Percentiles rank a stretch among this genome's conserved stretches.
Evolutionary conservation across 23 tunicate genomes (phyloP).

Genomic region (Trididemnum miniatum): DNA sequence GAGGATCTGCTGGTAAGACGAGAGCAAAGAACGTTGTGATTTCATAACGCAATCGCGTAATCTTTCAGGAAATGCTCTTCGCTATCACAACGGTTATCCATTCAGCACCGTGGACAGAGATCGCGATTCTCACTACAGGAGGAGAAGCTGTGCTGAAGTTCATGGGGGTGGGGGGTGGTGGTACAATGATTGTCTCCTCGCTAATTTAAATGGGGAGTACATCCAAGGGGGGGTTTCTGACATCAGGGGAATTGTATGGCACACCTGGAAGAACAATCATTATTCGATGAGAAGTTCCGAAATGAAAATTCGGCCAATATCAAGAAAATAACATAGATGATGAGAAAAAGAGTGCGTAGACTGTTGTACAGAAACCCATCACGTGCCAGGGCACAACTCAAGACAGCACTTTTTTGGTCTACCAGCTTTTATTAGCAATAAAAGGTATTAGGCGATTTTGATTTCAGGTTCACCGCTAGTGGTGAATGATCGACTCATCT

Average conservation of each 20-base stretch:
- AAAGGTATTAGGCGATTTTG: no score
- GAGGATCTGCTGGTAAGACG: conserved; percentile 4
- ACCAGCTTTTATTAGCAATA: no score
- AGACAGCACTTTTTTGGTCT: no score
- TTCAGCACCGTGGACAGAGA: conserved; percentile 19
- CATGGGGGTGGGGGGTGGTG: conserved; percentile 22
- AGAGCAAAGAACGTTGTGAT: no score
- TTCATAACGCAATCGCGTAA: neutral
- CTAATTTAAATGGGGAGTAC: conserved; percentile 16
- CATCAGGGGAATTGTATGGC: neutral
- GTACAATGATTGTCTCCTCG: neutral
- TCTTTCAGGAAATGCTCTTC: neutral
- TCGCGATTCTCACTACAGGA: neutral
- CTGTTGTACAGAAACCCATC: no score
- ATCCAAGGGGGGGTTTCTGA: neutral
- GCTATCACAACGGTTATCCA: neutral
- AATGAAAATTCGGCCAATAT: no score
- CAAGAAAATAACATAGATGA: no score
- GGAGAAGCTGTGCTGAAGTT: neutral
- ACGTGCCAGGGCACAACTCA: no score
- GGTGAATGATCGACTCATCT: no score
- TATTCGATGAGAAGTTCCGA: neutral
- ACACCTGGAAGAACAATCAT: neutral
- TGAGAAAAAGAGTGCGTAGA: no score
- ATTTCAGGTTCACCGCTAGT: no score